phyloP scores from a whole-genome alignment of 2,797 vertebrate species.

The Taenioides sp. region DNA sequence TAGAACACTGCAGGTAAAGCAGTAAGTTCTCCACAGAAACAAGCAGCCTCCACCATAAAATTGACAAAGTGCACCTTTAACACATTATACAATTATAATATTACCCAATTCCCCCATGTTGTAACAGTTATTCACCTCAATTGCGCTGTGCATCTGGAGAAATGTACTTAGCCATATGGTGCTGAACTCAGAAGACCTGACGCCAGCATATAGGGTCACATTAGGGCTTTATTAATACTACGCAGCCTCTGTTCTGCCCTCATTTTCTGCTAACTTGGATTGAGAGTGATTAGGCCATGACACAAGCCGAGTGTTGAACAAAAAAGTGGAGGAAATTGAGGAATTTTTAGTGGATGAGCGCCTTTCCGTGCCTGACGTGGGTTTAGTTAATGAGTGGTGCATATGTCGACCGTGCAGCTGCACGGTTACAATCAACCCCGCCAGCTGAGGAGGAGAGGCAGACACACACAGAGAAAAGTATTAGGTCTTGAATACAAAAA shows the following conservation, averaged over 20 bases:
- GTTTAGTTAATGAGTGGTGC: constrained; percentile 73
- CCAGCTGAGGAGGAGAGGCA: constrained; percentile 65
- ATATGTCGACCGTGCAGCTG: constrained; percentile 70
- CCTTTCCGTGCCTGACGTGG: constrained; percentile 63
- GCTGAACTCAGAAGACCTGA: background rate
- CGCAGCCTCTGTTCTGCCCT: background rate
- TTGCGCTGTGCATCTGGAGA: background rate
- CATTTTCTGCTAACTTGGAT: constrained; percentile 34
- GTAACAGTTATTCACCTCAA: background rate
- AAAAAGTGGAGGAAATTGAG: constrained; percentile 43
- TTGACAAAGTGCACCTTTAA: no score
- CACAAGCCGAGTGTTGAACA: constrained; percentile 16
- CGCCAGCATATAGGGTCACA: background rate
- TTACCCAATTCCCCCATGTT: background rate
- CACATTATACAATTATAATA: no score
- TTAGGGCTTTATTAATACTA: background rate
- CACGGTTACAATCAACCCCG: constrained; percentile 61
- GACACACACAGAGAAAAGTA: constrained; percentile 40
- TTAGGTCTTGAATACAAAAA: constrained; percentile 37
- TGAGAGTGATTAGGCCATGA: constrained; percentile 29
- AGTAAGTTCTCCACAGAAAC: no score
- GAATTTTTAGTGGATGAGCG: constrained; percentile 63
- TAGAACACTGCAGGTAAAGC: no score
- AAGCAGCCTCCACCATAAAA: no score
- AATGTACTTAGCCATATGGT: background rate